phyloP scores from a whole-genome alignment of 2,888 invertebrate genomes.

The Nephrotoma appendiculata region DNA sequence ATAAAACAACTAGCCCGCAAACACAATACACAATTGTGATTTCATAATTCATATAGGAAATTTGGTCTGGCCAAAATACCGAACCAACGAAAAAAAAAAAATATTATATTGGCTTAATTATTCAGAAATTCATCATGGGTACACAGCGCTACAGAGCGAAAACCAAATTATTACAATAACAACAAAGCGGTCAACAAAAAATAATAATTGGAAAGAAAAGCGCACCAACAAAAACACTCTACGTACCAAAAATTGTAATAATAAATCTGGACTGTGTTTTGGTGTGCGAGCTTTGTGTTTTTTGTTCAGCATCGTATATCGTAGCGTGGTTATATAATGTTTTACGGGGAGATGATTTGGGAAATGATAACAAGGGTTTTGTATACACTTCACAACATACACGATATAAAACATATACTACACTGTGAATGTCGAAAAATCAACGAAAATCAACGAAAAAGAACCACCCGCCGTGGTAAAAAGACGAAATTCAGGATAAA shows the following conservation, averaged over 20 bases:
- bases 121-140: neutral
- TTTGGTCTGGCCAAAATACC: neutral
- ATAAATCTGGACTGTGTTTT: neutral
- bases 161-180: neutral
- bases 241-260: neutral
- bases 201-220: neutral
- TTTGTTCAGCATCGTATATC: neutral
- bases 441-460: neutral
- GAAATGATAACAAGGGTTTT: neutral
- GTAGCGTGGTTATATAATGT: neutral
- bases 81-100: neutral
- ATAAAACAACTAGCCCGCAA: neutral
- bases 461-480: neutral
- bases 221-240: neutral
- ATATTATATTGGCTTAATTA: neutral
- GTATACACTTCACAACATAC: neutral
- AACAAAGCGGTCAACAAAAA: neutral
- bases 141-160: neutral
- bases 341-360: neutral
- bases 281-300: neutral
- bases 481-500: neutral
- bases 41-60: neutral
- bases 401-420: neutral
- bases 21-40: neutral
- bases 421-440: neutral